These are phyloP conservation scores for Cephus pygmeus DNA, from an alignment of 2,888 invertebrate species.

Conservation along the genomic window DNA sequence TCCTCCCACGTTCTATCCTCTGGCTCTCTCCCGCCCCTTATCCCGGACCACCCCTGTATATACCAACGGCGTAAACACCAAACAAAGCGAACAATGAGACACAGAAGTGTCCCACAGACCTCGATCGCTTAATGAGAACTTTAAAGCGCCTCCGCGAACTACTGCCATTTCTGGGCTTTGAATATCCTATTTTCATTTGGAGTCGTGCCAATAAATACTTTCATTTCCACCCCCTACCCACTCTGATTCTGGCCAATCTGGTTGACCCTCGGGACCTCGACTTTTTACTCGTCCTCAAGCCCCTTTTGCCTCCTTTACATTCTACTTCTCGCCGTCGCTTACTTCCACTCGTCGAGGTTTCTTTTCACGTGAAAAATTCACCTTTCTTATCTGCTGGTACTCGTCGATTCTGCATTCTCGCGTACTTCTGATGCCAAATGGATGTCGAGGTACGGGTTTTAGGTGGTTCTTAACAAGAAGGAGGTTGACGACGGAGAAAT, in stretches of 20 bases:
- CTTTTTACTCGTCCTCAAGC: not conserved
- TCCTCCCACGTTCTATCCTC: conserved; percentile 15
- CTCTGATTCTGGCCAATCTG: not conserved
- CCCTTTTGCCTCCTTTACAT: not conserved
- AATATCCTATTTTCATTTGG: conserved; percentile 19
- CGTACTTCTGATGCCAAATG: not conserved
- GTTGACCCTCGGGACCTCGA: not conserved
- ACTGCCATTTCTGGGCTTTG: not conserved
- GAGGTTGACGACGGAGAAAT: not conserved
- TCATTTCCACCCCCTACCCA: not conserved
- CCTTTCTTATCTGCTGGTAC: not conserved
- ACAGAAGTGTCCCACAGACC: conserved; percentile 57
- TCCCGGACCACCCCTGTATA: conserved; percentile 6
- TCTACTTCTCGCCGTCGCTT: not conserved
- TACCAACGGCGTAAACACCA: conserved; percentile 50
- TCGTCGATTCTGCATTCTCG: not conserved
- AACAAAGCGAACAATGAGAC: conserved; percentile 59
- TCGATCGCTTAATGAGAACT: conserved; percentile 61
- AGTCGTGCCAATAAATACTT: conserved; percentile 19
- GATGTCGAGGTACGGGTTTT: not conserved
- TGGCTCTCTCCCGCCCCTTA: not conserved
- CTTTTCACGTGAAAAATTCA: not conserved
- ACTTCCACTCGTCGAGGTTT: not conserved
- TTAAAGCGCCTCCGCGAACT: conserved; percentile 39
- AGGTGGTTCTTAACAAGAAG: not conserved